Base-by-base conservation (phyloP, 2,113 vertebrate genomes). In the Chitala chitala region DNA sequence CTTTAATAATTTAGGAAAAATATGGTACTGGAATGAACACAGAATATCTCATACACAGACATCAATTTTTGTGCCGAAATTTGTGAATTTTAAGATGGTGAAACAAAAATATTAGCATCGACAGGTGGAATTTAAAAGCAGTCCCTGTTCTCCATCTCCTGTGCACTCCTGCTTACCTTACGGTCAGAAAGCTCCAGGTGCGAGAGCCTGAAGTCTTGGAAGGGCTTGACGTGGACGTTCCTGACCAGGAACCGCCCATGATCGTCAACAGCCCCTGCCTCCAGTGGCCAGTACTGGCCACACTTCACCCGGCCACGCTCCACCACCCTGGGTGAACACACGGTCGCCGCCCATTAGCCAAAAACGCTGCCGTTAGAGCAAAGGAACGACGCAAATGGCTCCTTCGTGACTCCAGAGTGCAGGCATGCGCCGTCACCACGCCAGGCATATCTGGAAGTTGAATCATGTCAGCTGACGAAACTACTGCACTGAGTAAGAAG, bases 271-370 rank as follows among this genome's bases (percentile, higher is more conserved):
- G 76, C 77, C 33, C 88, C 89, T 44, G 83, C 84, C 69, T 91
- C 91, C 10, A 88, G 81, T 33, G 91, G 91, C 91, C 91, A 92
- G 80, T 92, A 92, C 81, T 92, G 91, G 56, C 91, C 91, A 40
- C 91, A 92, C 78, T 92, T 92, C 8, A 91, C 85, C 55, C 91
- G 81, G 0, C 91, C 91, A 7, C 90, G 88, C 73, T 92, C 91
- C 68, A 92, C 87, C 73, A 90, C 89, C 81, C 91, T 92, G 59
- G 33, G 74, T 75, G 38, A 48, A 78, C 5, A 75, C 1, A 80
- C 22, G 2, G 6, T 7, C 1, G 50, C 1, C 9, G 6, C 15
- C 5, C 24, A 2, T 10, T 36, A 31, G 10, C 33, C 54, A 54
- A 26, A n/a, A n/a, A n/a, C n/a, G n/a, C n/a, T n/a, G n/a, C n/a